Evolutionary conservation across 1,140 invertebrate genomes (phyloP), one percentile per base, ranked within the genome.

Genomic region (Idris sp.): DNA sequence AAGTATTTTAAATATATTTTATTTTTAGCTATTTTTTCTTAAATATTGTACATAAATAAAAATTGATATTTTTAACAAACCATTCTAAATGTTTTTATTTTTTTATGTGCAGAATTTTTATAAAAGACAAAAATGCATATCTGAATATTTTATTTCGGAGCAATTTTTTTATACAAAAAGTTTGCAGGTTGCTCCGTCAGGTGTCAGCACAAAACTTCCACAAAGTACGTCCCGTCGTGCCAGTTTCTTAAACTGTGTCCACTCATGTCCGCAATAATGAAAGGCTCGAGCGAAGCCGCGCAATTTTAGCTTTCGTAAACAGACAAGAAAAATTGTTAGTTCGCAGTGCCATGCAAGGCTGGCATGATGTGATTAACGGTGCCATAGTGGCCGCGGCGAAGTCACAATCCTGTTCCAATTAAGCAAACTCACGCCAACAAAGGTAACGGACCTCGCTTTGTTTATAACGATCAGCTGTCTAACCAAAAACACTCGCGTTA

Each of bases 381-480:
- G 44, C 48, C 38, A 73, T 35, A 62, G 74, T 74, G 64, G 14
- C 15, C 38, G 54, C 43, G 48, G 30, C 49, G 58, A 76, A 48
- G 56, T 44, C 13, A 36, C 5, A 28, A 79, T 36, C 19, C 19
- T 36, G 56, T 44, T 18, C 11, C 54, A 38, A 69, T 18, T 56
- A 5, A 36, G 0, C 22, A 14, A 79, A 54, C 5, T 9, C 22
- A 77, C 44, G 35, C 14, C 61, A 67, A 82, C 68, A 48, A 83
- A 85, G 82, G 80, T 84, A 83, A 64, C 69, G 18, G 19, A 18
- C 16, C n/a, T 31, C 25, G 72, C 79, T 84, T 86, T 86, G 84
- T 86, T 86, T 86, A 86, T 85, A 76, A 76, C 78, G 71, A 85
- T 86, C 84, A 86, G 84, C 85, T 86, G 83, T 86, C 79, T n/a